A percentile compares a stretch with the other conserved stretches of the same genome.
phyloP scores from a whole-genome alignment of 2,888 invertebrate species.

The Melanophora roralis region DNA sequence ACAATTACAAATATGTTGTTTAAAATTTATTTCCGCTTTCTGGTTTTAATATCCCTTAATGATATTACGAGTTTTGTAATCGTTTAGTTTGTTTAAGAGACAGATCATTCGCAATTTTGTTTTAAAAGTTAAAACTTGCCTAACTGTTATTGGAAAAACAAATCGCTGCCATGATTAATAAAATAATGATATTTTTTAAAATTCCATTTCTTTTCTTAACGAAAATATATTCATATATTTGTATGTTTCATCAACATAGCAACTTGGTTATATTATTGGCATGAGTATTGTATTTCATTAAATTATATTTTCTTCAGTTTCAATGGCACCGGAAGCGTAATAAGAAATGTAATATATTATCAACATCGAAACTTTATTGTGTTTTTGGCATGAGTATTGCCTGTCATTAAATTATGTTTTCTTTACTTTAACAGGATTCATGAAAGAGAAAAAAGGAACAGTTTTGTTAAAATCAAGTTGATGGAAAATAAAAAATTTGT shows the following conservation, averaged over 20 bases:
- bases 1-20: not conserved
- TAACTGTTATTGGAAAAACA: not conserved
- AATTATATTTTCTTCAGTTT: not conserved
- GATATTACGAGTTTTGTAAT: constrained; percentile 27
- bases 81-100: not conserved
- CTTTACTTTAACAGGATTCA: not conserved
- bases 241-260: no score
- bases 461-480: not conserved
- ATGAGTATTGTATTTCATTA: not conserved
- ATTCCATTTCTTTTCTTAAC: no score
- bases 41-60: constrained; percentile 35
- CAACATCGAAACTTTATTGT: constrained; percentile 2
- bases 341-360: not conserved
- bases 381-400: not conserved
- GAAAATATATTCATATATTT: no score
- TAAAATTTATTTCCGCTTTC: constrained; percentile 37
- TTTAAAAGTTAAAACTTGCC: not conserved
- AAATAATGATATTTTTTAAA: constrained; percentile 14
- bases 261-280: not conserved
- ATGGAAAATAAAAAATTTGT: constrained; percentile 32
- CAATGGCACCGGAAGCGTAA: no score
- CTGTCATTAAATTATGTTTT: constrained; percentile 45
- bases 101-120: not conserved
- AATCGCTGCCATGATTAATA: constrained; percentile 34
- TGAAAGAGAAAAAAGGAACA: not conserved